Evolutionary conservation across 2,888 invertebrate genomes (phyloP), one percentile per base, ranked within the genome.

Genomic region (Cryptops parisi): DNA sequence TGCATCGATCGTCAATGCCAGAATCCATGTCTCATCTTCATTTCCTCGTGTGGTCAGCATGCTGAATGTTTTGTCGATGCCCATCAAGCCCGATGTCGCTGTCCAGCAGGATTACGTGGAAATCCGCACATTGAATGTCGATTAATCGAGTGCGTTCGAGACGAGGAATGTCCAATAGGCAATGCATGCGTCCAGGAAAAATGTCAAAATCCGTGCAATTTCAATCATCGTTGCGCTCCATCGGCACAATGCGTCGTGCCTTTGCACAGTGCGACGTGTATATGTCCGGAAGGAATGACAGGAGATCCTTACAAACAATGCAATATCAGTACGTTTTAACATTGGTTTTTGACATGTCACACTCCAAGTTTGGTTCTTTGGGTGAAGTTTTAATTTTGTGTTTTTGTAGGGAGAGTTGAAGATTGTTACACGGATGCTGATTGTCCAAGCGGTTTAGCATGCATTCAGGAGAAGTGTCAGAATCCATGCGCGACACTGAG

Each of bases 391-490:
- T 45, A 45, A 45, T 45, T 45, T 45, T 45, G 9, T 21, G 19
- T 17, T 45, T 39, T 19, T 23, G 21, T 19, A 51, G 51, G 51
- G 33, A 41, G 23, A 62, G 61, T 63, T 27, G 61, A 63, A 41
- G 59, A 58, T 1, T 93, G 91, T 67, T 78, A 77, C 38, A 76
- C 78, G 57, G 90, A 91, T 64, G 78, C 78, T 0, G 90, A 91
- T 60, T 91, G 91, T 67, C 81, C 87, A 44, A 72, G 80, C 1
- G 76, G 77, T 62, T 71, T 82, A 55, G 89, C 89, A 6, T 91
- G 91, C 64, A 77, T 91, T 56, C 81, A 81, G 62, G 78, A 80
- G 51, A 80, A 79, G 67, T 91, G 91, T 63, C 81, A 82, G 58
- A 80, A 90, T 68, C 88, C 61, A 25, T 62, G 62, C 33, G 46